A percentile compares a stretch with the other conserved stretches of the same genome.
phyloP scores from a whole-genome alignment of 2,888 invertebrate genomes.

The Eudemis profundana region DNA sequence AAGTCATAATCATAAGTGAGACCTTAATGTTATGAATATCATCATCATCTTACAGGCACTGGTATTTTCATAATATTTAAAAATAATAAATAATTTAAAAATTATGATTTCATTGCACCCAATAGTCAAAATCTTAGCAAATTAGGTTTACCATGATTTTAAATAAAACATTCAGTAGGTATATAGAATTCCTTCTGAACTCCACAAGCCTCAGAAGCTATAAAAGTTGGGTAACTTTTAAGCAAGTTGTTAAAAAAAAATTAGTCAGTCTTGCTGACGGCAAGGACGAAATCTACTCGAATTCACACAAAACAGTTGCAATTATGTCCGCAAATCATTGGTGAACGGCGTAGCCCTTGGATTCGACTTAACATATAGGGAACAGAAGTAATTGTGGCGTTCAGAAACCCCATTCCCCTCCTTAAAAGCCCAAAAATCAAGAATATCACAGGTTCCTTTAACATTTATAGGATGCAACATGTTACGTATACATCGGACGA shows the following conservation, averaged over 20 bases:
- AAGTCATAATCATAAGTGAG: conserved; percentile 51
- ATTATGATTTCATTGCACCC: conserved; percentile 32
- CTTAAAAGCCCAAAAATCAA: conserved; percentile 52
- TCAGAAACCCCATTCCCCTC: not conserved
- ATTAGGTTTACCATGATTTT: conserved; percentile 19
- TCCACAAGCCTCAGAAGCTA: conserved; percentile 3
- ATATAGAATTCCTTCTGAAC: conserved; percentile 1
- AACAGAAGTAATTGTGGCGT: conserved; percentile 9
- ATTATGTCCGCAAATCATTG: conserved; percentile 26
- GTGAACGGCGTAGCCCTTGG: conserved; percentile 26
- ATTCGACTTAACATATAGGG: conserved; percentile 6
- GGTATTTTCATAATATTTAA: conserved; percentile 56
- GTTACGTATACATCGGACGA: conserved; percentile 32
- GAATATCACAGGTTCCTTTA: conserved; percentile 76
- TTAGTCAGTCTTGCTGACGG: not conserved
- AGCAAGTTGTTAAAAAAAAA: too few species aligned
- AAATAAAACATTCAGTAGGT: conserved; percentile 9
- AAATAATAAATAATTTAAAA: conserved; percentile 49
- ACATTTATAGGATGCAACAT: conserved; percentile 44
- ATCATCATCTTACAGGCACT: conserved; percentile 82
- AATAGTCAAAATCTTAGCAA: conserved; percentile 22
- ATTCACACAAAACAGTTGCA: conserved; percentile 32
- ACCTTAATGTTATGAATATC: conserved; percentile 74
- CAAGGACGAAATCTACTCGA: conserved; percentile 8
- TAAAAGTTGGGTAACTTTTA: not conserved